Evolutionary conservation across 2,113 vertebrate species (phyloP), one percentile per base, ranked within the genome.

Genomic region (Setophaga coronata): DNA sequence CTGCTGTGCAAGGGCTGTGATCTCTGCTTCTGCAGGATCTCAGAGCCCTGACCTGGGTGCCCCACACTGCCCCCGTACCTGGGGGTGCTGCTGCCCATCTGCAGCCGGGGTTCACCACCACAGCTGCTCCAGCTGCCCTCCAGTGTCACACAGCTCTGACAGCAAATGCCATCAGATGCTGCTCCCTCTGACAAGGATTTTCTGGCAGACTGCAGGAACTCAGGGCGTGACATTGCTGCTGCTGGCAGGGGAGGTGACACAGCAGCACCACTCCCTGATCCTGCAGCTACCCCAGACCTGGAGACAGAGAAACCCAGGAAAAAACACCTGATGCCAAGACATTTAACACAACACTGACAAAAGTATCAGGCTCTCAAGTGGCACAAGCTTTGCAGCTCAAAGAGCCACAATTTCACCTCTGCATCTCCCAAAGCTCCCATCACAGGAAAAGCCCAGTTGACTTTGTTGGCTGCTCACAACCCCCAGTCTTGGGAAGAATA

Each of bases 91-190:
- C 50, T 87, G 58, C 31, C 57, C 48, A 5, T 70, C 69, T 28
- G 34, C 31, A 47, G 45, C 0, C 2, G 18, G 36, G 8, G 1
- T 9, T n/a, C 45, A 65, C 7, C 71, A 50, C 26, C 26, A 21
- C 1, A 0, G 7, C 45, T 43, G 20, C 1, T 33, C 24, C 4
- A 51, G 58, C 64, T 66, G 66, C 45, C 34, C 34, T 21, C 31
- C 51, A 24, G 76, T 3, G 38, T 28, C 71, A 33, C 58, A 40
- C 31, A 9, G 25, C 66, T 53, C 76, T 54, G 25, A 28, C 4
- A 29, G 2, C 1, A n/a, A 25, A 70, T 16, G 13, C 79, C 12
- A 3, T 4, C 36, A 20, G 40, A 40, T 0, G 0, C 43, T 33
- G 42, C 53, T 91, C 23, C 53, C 31, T 15, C 74, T 65, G 71